phyloP scores from a whole-genome alignment of 2,113 vertebrate genomes.

The Pluvialis apricaria region DNA sequence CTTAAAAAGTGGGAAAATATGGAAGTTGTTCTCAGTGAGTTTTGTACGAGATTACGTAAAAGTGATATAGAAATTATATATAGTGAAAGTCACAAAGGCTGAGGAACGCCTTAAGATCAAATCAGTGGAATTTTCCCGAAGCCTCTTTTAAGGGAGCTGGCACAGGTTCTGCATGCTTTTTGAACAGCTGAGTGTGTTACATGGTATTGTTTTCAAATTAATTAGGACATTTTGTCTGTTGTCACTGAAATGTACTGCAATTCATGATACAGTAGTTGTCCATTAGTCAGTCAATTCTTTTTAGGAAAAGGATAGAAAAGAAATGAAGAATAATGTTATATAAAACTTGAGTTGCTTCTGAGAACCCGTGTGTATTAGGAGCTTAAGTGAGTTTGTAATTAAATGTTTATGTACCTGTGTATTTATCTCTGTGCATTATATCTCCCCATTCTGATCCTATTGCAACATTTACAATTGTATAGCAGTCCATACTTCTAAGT shows the following conservation, averaged over 20 bases:
- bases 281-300: not conserved
- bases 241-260: not conserved
- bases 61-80: not conserved
- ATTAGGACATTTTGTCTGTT: slow-evolving; percentile 14
- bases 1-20: not conserved
- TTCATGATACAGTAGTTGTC: not conserved
- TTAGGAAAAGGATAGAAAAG: not conserved
- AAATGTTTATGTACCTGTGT: not conserved
- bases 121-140: not conserved
- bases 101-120: not conserved
- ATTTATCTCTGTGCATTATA: not conserved
- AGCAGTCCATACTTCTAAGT: not conserved
- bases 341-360: not conserved
- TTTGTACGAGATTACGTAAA: not conserved
- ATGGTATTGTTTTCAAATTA: not conserved
- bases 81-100: not conserved
- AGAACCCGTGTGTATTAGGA: not conserved
- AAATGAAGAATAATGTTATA: not conserved
- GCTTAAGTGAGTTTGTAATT: not conserved
- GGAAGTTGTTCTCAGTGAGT: not conserved
- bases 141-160: not conserved
- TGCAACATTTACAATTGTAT: not conserved
- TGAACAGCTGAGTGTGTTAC: not conserved
- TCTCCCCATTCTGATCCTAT: not conserved
- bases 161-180: not conserved